Conservation (phyloP, 2,888 invertebrate genomes). For the Leucozona laternaria region DNA sequence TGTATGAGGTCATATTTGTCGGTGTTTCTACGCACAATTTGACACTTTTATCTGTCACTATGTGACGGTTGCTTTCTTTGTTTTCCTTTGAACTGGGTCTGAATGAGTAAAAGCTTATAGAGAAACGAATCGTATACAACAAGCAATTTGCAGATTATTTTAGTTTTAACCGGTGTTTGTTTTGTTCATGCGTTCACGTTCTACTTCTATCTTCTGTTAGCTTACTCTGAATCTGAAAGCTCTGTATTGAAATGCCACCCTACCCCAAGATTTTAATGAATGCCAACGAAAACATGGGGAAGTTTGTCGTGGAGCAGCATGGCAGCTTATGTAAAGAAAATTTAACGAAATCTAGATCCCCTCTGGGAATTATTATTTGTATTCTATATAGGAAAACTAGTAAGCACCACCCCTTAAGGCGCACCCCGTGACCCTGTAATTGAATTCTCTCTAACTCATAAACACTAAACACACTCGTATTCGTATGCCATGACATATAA, state of each 20-base stretch:
- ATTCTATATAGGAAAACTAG: slow-evolving; percentile 35
- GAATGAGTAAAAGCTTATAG: background rate
- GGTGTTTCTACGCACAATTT: background rate
- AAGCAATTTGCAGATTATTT: slow-evolving; percentile 50
- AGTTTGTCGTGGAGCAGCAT: background rate
- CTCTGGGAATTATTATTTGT: background rate
- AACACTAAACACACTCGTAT: background rate
- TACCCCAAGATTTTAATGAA: slow-evolving; percentile 10
- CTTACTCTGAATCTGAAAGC: slow-evolving; percentile 34
- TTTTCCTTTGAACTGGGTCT: background rate
- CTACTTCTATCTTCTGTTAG: slow-evolving; percentile 17
- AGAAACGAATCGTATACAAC: background rate
- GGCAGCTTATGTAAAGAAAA: slow-evolving; percentile 29
- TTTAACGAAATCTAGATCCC: slow-evolving; percentile 49
- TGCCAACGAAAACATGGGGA: slow-evolving; percentile 7
- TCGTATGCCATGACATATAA: slow-evolving; percentile 10
- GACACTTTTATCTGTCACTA: background rate
- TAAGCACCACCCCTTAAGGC: slow-evolving; percentile 23
- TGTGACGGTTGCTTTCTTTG: background rate
- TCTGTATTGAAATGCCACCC: slow-evolving; percentile 4
- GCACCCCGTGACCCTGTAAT: slow-evolving; percentile 15
- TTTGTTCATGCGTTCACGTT: slow-evolving; percentile 27
- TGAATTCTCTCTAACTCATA: slow-evolving; percentile 1
- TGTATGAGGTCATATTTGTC: background rate
- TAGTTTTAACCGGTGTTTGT: slow-evolving; percentile 49